Percentiles rank a stretch among this genome's conserved stretches.
These are phyloP conservation scores for Lepidostoma basale DNA, from an alignment of 1,140 invertebrate genomes.

Conservation along the genomic window DNA sequence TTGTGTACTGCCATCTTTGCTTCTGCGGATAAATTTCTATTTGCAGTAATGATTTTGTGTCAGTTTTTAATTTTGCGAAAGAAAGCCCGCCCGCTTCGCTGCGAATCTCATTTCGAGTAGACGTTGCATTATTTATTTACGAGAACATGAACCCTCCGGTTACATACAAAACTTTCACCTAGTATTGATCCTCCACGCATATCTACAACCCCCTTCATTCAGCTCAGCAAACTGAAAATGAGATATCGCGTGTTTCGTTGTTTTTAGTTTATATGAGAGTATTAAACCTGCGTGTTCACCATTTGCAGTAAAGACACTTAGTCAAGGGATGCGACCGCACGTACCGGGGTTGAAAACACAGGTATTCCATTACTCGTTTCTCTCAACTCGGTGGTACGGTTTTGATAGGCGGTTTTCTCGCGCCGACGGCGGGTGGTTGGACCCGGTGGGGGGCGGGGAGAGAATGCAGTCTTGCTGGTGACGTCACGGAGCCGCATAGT, in stretches of 20 bases:
- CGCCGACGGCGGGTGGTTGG: neutral
- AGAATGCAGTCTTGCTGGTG: conserved; percentile 24
- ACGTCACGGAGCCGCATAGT: conserved; percentile 41
- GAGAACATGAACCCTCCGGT: no score
- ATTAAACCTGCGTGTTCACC: neutral
- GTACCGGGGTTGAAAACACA: no score
- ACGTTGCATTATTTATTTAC: no score
- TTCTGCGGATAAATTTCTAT: no score
- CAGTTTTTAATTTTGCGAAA: no score
- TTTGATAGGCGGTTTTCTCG: neutral
- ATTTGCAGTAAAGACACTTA: neutral
- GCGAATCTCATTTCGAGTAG: no score
- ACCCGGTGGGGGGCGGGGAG: neutral
- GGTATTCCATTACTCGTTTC: neutral
- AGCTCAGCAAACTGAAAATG: conserved; percentile 16
- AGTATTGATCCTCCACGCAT: no score
- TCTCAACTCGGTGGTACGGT: neutral
- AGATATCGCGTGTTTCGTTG: conserved; percentile 3
- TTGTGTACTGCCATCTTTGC: no score
- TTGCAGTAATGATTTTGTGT: no score
- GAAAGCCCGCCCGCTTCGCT: no score
- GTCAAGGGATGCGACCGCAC: neutral
- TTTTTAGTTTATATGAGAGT: conserved; percentile 5
- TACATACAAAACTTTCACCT: no score
- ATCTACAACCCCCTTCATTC: conserved; percentile 20